Percentiles rank a stretch among this genome's conserved stretches.
Conservation (phyloP, 1,140 invertebrate genomes). For the Lycorma delicatula region DNA sequence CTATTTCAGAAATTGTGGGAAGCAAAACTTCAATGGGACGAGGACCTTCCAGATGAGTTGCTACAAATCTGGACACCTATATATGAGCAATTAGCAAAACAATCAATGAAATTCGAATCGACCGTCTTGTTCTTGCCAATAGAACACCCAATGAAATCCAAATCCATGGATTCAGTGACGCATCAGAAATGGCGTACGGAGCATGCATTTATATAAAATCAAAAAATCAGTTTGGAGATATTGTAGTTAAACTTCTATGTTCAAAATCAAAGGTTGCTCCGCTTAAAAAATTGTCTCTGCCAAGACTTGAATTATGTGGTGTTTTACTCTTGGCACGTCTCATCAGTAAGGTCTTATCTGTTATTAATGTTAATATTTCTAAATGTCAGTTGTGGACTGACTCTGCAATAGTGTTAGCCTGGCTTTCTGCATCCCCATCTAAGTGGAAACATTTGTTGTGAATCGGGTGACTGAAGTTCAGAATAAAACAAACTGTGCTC, state of each 20-base stretch:
- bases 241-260: constrained; percentile 23
- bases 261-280: constrained; percentile 38
- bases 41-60: constrained; percentile 19
- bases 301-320: constrained; percentile 38
- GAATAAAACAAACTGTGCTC: not conserved
- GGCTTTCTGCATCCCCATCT: not conserved
- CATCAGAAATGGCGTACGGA: constrained; percentile 27
- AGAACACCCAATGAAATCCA: constrained; percentile 11
- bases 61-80: constrained; percentile 22
- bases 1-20: constrained; percentile 14
- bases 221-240: not conserved
- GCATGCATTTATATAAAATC: constrained; percentile 26
- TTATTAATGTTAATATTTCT: not conserved
- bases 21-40: constrained; percentile 27
- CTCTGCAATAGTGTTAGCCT: not conserved
- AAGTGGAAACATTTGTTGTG: not conserved
- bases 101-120: not conserved
- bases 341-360: not conserved
- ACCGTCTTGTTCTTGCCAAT: not conserved
- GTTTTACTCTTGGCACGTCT: constrained; percentile 29
- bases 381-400: not conserved
- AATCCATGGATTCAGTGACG: constrained; percentile 33
- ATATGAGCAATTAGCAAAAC: not conserved
- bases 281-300: constrained; percentile 34
- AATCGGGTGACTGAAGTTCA: not conserved